Percentiles rank a stretch among this genome's conserved stretches.
Evolutionary conservation across 2,113 vertebrate genomes (phyloP).

Genomic region (Tapirus terrestris): DNA sequence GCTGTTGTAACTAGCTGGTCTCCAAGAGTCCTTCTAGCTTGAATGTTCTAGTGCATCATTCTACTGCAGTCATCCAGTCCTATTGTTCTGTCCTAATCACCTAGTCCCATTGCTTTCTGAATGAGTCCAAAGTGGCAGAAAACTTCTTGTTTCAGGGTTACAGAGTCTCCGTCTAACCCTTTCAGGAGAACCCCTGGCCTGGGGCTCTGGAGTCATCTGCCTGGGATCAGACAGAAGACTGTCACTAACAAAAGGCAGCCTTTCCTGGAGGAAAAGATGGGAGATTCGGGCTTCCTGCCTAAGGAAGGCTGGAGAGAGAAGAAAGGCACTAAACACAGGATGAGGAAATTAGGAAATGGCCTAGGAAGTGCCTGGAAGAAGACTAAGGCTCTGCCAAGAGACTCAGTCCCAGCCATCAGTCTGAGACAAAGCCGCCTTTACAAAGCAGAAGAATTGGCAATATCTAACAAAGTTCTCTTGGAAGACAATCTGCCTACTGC

Average conservation of each 20-base stretch:
- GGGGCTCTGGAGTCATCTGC: neutral
- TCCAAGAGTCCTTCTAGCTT: neutral
- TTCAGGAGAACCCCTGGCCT: neutral
- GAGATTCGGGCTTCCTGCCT: neutral
- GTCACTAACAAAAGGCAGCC: neutral
- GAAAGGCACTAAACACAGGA: neutral
- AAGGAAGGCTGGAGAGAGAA: neutral
- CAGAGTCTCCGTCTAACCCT: neutral
- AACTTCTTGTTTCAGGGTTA: neutral
- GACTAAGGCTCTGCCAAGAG: neutral
- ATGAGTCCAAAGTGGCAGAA: neutral
- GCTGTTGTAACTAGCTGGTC: neutral
- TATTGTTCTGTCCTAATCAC: neutral
- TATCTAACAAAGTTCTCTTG: neutral
- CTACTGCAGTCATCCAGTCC: neutral
- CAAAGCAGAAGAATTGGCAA: neutral
- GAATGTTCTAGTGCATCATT: neutral
- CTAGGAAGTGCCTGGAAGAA: neutral
- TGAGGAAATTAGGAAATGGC: neutral
- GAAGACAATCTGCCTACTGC: neutral
- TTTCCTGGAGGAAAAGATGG: conserved; percentile 39
- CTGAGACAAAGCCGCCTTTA: neutral
- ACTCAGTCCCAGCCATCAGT: neutral
- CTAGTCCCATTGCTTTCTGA: neutral
- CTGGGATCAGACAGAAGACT: neutral